phyloP scores from a whole-genome alignment of 2,797 vertebrate genomes.

The Platyrinchus mystaceus region DNA sequence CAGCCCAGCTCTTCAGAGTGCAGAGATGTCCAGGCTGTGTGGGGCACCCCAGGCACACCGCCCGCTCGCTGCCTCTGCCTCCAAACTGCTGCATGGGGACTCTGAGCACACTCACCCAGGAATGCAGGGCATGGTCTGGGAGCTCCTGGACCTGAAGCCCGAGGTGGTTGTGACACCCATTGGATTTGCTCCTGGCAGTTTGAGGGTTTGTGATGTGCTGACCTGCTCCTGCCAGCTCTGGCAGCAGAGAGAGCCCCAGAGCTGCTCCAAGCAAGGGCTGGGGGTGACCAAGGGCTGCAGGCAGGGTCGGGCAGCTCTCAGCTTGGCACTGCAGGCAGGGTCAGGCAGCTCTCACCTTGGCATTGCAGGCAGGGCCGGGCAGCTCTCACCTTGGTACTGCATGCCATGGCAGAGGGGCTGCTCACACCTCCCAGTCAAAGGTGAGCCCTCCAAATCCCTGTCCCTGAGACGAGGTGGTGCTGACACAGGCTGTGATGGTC shows the following conservation, averaged over 20 bases:
- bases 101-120: rapidly evolving
- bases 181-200: neutral
- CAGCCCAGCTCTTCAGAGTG: rapidly evolving
- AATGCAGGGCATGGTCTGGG: neutral
- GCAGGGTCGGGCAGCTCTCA: neutral
- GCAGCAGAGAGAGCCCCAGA: neutral
- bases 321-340: neutral
- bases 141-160: neutral
- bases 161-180: neutral
- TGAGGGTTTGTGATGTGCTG: rapidly evolving
- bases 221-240: neutral
- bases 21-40: neutral
- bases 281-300: neutral
- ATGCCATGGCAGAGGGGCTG: neutral
- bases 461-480: rapidly evolving
- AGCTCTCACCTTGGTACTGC: too few relatives aligned
- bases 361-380: neutral
- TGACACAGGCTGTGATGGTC: rapidly evolving
- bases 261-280: neutral
- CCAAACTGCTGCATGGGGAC: rapidly evolving
- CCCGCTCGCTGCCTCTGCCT: neutral
- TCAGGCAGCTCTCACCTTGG: neutral
- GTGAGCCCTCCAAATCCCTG: neutral
- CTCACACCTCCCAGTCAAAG: neutral
- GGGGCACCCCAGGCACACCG: neutral